phyloP scores from a whole-genome alignment of 1,140 invertebrate species.

The Calliopsis andreniformis region DNA sequence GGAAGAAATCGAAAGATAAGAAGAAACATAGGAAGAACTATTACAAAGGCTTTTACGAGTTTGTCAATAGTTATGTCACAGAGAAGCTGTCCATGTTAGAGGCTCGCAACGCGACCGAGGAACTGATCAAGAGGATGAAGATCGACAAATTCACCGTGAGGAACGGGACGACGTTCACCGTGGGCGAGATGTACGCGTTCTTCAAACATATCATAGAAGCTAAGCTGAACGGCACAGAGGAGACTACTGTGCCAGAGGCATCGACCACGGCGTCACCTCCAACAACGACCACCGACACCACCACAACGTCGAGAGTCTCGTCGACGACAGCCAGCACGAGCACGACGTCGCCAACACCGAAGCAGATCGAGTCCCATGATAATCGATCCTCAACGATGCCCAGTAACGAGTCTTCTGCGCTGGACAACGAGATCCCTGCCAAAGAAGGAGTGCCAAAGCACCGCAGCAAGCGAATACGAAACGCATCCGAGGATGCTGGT shows the following conservation, averaged over 20 bases:
- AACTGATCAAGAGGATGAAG: conserved; percentile 76
- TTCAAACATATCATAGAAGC: conserved; percentile 82
- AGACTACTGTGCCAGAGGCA: conserved; percentile 6
- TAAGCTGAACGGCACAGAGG: conserved; percentile 72
- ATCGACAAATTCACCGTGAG: conserved; percentile 75
- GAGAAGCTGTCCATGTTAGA: conserved; percentile 74
- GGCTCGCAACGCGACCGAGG: conserved; percentile 73
- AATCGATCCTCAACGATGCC: conserved; percentile 54
- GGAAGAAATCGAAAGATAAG: conserved; percentile 55
- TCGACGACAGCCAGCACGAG: conserved; percentile 35
- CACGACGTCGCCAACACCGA: conserved; percentile 16
- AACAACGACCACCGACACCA: not conserved
- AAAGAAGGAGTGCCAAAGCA: conserved; percentile 75
- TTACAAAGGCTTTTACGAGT: conserved; percentile 79
- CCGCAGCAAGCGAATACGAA: conserved; percentile 77
- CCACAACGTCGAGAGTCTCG: conserved; percentile 20
- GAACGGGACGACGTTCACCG: conserved; percentile 77
- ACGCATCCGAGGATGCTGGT: conserved; percentile 66
- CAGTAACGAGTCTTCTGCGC: conserved; percentile 41
- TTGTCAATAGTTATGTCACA: conserved; percentile 78
- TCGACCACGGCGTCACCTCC: not conserved
- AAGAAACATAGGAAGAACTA: conserved; percentile 70
- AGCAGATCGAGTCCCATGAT: conserved; percentile 33
- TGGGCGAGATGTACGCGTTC: conserved; percentile 79
- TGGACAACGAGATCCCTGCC: conserved; percentile 75